A percentile compares a stretch with the other conserved stretches of the same genome.
phyloP scores from a whole-genome alignment of 2,797 vertebrate genomes.

The Oryzias sinensis region DNA sequence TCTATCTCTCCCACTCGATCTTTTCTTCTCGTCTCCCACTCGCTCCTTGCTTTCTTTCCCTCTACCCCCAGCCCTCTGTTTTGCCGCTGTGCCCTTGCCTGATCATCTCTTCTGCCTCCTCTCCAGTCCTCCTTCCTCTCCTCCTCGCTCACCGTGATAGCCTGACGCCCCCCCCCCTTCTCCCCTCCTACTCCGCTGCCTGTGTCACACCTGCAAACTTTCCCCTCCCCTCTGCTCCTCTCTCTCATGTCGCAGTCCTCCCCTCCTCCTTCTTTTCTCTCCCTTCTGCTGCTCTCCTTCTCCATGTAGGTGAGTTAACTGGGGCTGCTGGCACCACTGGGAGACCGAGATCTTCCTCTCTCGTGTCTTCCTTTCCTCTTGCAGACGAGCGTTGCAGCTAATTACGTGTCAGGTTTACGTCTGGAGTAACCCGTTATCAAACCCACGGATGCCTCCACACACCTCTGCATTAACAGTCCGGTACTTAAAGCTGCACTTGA shows the following conservation, averaged over 20 bases:
- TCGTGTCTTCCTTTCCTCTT: slow-evolving; percentile 11
- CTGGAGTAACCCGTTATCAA: neutral
- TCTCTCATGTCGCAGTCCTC: slow-evolving; percentile 59
- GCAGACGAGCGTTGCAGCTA: slow-evolving; percentile 31
- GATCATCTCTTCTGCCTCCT: slow-evolving; percentile 71
- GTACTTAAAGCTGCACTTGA: no score
- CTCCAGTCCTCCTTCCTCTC: slow-evolving; percentile 55
- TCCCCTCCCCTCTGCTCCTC: slow-evolving; percentile 61
- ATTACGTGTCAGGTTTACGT: slow-evolving; percentile 27
- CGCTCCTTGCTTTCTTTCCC: slow-evolving; percentile 55
- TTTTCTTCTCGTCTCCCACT: slow-evolving; percentile 63
- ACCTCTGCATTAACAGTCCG: no score
- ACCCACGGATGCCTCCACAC: neutral
- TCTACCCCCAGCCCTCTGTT: slow-evolving; percentile 70
- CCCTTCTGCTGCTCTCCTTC: slow-evolving; percentile 55
- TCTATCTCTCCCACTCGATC: slow-evolving; percentile 51
- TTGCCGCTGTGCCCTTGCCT: slow-evolving; percentile 73
- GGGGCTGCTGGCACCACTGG: slow-evolving; percentile 77
- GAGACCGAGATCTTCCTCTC: slow-evolving; percentile 48
- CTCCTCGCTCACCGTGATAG: slow-evolving; percentile 68
- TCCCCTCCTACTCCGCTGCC: slow-evolving; percentile 53
- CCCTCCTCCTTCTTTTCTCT: slow-evolving; percentile 32
- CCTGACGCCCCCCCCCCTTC: slow-evolving; percentile 46
- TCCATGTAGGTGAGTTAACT: slow-evolving; percentile 79
- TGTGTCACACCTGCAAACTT: slow-evolving; percentile 78